Evolutionary conservation across 2,888 invertebrate species (phyloP), one percentile per base, ranked within the genome.

Genomic region (Dasypogon diadema): DNA sequence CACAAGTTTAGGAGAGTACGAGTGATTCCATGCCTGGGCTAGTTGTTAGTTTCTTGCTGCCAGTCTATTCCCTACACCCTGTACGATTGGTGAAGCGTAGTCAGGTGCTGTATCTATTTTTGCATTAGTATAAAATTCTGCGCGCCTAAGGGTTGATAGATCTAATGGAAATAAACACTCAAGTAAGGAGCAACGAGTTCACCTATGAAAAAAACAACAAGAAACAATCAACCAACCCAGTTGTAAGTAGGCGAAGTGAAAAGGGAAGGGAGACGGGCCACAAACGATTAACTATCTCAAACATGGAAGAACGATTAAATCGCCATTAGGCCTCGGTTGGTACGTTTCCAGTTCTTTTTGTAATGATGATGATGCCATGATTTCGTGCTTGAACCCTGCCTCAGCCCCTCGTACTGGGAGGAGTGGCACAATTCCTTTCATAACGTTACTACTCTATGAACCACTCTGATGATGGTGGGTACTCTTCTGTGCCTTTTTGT

Each of bases 251-350:
- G 34, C 4, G 54, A 42, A 46, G 24, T 18, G 16, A 21, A 16
- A 22, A 26, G 14, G 24, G 26, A 16, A 58, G 18, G 48, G 26
- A 14, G 8, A n/a, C 4, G 14, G 48, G 30, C 4, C 18, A 18
- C 46, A 8, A 16, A 54, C 77, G 77, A 78, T 76, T 78, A 77
- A 77, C 75, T 78, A 77, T 78, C 76, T 77, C 70, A 78, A 78
- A 78, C 78, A 78, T 82, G 82, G 82, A 83, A 83, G 79, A 77
- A 78, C 79, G 80, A 80, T 85, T 85, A 85, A 85, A 85, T 85
- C 84, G 85, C 83, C 85, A 85, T 85, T 85, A 85, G 85, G 84
- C 85, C 84, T 84, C 84, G 84, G 85, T 84, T 85, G 81, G 81
- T 77, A 78, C 73, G 37, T 51, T 60, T 34, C 58, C n/a, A 42